phyloP scores from a whole-genome alignment of 2,113 vertebrate species.

The Tachuris rubrigastra region DNA sequence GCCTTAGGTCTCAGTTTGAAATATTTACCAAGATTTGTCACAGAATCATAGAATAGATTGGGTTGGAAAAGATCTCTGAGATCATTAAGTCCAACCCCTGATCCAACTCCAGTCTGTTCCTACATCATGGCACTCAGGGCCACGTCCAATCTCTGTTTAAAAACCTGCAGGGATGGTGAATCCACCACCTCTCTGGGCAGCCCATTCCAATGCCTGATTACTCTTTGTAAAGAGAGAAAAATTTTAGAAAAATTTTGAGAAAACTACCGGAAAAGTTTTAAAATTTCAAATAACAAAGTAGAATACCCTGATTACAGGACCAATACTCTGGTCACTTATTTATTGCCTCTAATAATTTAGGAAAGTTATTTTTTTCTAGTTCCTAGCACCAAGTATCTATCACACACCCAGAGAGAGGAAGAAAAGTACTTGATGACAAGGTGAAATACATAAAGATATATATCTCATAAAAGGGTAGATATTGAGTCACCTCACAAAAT shows the following conservation, averaged over 20 bases:
- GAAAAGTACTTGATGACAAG: background rate
- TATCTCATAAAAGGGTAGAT: background rate
- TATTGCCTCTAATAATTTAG: background rate
- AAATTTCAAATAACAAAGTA: background rate
- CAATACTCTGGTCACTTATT: background rate
- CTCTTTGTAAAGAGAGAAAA: too few relatives aligned
- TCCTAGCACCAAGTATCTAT: background rate
- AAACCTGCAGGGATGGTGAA: too few relatives aligned
- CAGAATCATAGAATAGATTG: too few relatives aligned
- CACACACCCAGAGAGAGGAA: background rate
- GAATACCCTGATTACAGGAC: background rate
- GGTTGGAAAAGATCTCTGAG: too few relatives aligned
- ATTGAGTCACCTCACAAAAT: background rate
- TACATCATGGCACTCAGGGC: too few relatives aligned
- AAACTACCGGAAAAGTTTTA: background rate
- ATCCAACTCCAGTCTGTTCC: too few relatives aligned
- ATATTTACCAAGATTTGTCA: background rate
- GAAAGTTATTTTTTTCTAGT: background rate
- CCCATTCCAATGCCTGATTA: too few relatives aligned
- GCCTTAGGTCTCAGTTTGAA: background rate
- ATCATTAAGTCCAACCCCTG: too few relatives aligned
- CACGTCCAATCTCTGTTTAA: too few relatives aligned
- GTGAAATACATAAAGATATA: background rate
- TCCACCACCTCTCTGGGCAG: too few relatives aligned
- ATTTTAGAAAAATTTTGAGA: background rate